Evolutionary conservation across 2,888 invertebrate species (phyloP), one percentile per base, ranked within the genome.

Genomic region (Himalopsyche anomala): DNA sequence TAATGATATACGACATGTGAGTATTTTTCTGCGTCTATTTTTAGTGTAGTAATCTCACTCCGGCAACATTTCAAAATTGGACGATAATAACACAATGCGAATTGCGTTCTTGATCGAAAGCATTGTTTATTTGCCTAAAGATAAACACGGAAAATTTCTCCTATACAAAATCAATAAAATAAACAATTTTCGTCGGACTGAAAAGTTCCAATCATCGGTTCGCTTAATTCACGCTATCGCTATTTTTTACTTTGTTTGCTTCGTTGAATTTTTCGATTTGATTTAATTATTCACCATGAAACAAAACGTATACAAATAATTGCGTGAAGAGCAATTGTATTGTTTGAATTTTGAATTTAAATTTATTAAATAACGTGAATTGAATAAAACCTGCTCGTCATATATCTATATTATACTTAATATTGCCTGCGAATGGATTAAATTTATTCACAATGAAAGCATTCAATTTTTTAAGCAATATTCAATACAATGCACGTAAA

Each of bases 201-300:
- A 74, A 74, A 74, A 74, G 74, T 74, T 74, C 74, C 74, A 74
- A 28, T 74, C 74, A 74, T 36, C 74, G 36, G 36, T 74, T 74
- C 38, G 11, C 28, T 74, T 74, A 74, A 74, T 74, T 28, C 36
- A 38, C n/a, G 28, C 62, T 28, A 62, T 19, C 28, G n/a, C 62
- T 62, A 19, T 62, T n/a, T 28, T 62, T 2, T 19, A 19, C 62
- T 6, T 62, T 62, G 4, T 62, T 62, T 28, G n/a, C n/a, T 62
- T 62, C 62, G 19, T 19, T 62, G 62, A 62, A 28, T 19, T 62
- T 62, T 62, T 51, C 28, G 28, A 28, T 74, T 74, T 74, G 12
- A 74, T 74, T 74, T 74, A 12, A 5, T 36, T 74, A 4, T 74
- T 36, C 36, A 36, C 5, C 5, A 12, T 36, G 4, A 74, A 74